A percentile compares a stretch with the other conserved stretches of the same genome.
Conservation (phyloP, 2,888 invertebrate species). For the Podabrus alpinus region DNA sequence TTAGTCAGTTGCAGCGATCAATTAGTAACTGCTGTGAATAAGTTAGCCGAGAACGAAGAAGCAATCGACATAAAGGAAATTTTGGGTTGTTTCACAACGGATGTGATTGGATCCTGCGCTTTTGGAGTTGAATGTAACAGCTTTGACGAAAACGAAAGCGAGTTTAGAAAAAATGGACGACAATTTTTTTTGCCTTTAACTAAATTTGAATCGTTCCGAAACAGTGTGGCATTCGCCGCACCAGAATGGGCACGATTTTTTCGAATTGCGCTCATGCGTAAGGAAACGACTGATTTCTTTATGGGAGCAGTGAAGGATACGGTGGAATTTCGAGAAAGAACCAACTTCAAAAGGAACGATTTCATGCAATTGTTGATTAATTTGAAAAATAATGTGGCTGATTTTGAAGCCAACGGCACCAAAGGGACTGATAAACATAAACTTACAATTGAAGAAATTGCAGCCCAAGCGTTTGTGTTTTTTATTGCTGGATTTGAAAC, state of each 20-base stretch:
- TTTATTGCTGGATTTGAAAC: constrained; percentile 50
- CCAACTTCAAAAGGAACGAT: constrained; percentile 58
- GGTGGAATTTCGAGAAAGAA: constrained; percentile 54
- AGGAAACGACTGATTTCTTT: constrained; percentile 51
- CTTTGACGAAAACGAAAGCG: constrained; percentile 58
- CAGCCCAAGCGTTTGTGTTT: constrained; percentile 42
- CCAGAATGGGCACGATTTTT: neutral
- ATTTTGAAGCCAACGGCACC: neutral
- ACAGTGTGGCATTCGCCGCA: neutral
- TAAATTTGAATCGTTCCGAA: constrained; percentile 4
- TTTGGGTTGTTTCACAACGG: constrained; percentile 61
- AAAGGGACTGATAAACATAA: neutral
- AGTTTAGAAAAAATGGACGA: constrained; percentile 50
- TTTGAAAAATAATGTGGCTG: constrained; percentile 41
- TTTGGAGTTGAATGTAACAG: constrained; percentile 65
- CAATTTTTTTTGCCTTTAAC: constrained; percentile 21
- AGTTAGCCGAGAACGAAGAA: constrained; percentile 1
- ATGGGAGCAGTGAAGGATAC: constrained; percentile 53
- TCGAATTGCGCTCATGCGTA: neutral
- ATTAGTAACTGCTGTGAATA: constrained; percentile 12
- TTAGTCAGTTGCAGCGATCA: constrained; percentile 22
- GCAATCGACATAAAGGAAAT: constrained; percentile 49
- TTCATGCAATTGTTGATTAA: constrained; percentile 61
- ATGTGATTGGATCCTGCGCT: constrained; percentile 62
- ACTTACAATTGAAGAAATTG: constrained; percentile 23